Evolutionary conservation across 2,888 invertebrate species (phyloP).

Genomic region (Cerastoderma edule): DNA sequence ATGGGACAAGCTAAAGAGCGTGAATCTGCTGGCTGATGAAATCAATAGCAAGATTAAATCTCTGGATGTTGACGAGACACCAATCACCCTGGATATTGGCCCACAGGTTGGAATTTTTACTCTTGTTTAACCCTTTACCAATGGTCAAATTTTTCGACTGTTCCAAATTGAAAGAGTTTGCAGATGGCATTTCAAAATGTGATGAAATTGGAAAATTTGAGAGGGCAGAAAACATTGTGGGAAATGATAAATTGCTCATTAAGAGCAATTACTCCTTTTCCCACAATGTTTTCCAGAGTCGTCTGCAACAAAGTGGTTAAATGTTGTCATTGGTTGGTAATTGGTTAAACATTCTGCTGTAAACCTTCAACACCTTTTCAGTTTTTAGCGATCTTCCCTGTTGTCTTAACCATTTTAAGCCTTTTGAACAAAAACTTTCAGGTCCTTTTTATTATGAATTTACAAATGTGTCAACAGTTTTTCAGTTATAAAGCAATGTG

Average conservation of each 20-base stretch:
- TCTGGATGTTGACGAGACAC: slow-evolving; percentile 58
- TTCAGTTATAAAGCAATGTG: no score
- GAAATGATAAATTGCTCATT: not conserved
- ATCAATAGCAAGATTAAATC: slow-evolving; percentile 49
- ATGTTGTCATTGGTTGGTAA: no score
- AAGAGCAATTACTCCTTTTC: not conserved
- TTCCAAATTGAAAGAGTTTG: not conserved
- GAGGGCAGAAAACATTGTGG: not conserved
- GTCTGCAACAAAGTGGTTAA: not conserved
- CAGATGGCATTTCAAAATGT: not conserved
- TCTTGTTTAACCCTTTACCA: not conserved
- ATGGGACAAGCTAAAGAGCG: slow-evolving; percentile 66
- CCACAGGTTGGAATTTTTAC: slow-evolving; percentile 63
- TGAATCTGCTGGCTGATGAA: slow-evolving; percentile 60
- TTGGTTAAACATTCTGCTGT: no score
- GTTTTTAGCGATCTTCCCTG: no score
- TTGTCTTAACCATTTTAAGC: no score
- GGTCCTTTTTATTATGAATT: no score
- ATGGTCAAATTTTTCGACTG: not conserved
- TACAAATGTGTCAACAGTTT: no score
- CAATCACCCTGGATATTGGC: slow-evolving; percentile 66
- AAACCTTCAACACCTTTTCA: not conserved
- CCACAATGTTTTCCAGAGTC: not conserved
- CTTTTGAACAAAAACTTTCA: no score
- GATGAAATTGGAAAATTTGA: not conserved